Conservation (phyloP, 2,113 vertebrate species). For the Butorides virescens region DNA sequence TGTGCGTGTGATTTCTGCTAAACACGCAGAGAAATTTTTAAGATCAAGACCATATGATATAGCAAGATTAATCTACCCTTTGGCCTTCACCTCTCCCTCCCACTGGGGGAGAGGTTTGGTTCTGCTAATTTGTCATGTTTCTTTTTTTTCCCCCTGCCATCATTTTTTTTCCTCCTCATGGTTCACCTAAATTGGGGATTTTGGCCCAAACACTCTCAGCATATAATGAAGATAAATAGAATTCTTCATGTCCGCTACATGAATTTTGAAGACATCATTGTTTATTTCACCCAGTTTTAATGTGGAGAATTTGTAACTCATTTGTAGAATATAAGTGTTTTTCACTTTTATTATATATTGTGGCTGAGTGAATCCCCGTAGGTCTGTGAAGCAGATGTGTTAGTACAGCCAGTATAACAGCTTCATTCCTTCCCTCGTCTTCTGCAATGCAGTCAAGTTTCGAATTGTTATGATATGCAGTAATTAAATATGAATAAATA, state of each 20-base stretch:
- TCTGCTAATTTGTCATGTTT: conserved; percentile 67
- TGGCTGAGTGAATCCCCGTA: conserved; percentile 44
- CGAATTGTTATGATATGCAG: not conserved
- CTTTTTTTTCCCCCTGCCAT: not conserved
- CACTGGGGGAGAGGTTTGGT: conserved; percentile 49
- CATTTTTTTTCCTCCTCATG: conserved; percentile 25
- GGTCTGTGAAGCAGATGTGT: conserved; percentile 69
- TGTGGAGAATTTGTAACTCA: conserved; percentile 50
- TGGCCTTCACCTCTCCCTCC: conserved; percentile 63
- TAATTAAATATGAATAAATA: conserved; percentile 66
- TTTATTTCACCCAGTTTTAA: conserved; percentile 52
- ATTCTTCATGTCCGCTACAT: conserved; percentile 20
- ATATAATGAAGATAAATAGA: conserved; percentile 63
- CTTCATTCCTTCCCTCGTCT: conserved; percentile 38
- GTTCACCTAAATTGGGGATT: conserved; percentile 56
- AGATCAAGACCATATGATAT: conserved; percentile 65
- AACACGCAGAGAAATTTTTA: conserved; percentile 51
- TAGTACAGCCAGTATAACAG: conserved; percentile 7
- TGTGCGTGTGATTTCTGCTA: conserved; percentile 56
- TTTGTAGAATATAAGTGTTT: conserved; percentile 51
- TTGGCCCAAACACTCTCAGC: conserved; percentile 36
- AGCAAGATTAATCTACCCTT: conserved; percentile 69
- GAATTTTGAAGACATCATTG: conserved; percentile 39
- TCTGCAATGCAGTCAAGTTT: conserved; percentile 57
- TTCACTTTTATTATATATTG: conserved; percentile 39